phyloP scores from a whole-genome alignment of 2,888 invertebrate genomes.

The Athalia rosae region DNA sequence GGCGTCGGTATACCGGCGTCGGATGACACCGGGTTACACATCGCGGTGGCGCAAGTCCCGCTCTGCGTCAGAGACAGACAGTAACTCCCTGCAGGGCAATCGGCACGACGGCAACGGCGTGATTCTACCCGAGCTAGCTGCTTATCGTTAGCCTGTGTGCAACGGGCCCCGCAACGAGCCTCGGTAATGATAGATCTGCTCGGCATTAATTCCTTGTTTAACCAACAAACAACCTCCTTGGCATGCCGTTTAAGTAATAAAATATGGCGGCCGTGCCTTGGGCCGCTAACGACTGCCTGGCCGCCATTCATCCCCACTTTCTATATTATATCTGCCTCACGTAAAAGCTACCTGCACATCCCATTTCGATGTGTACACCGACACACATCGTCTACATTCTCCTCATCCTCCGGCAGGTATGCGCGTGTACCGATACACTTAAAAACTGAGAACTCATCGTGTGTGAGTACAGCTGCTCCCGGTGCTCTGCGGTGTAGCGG shows the following conservation, averaged over 20 bases:
- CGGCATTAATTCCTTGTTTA: constrained; percentile 68
- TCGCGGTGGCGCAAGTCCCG: neutral
- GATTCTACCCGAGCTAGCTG: constrained; percentile 42
- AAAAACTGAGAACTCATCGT: neutral
- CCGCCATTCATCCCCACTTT: constrained; percentile 50
- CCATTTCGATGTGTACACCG: neutral
- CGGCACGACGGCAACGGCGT: constrained; percentile 47
- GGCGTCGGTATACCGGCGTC: constrained; percentile 49
- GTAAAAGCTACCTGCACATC: constrained; percentile 43
- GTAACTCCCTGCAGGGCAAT: constrained; percentile 38
- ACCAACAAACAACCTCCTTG: constrained; percentile 65
- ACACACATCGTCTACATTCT: neutral
- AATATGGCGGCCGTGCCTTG: constrained; percentile 62
- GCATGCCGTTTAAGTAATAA: constrained; percentile 67
- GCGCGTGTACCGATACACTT: neutral
- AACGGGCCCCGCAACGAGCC: constrained; percentile 56
- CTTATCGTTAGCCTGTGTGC: constrained; percentile 48
- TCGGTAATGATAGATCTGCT: constrained; percentile 66
- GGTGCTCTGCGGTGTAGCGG: neutral
- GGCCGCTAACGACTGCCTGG: constrained; percentile 45
- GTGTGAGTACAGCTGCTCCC: constrained; percentile 31
- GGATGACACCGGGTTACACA: constrained; percentile 52
- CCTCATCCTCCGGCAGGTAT: neutral
- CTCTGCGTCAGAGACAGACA: no score
- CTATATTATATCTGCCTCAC: constrained; percentile 39